Conservation (phyloP, 2,113 vertebrate genomes). For the Dasyprocta punctata region DNA sequence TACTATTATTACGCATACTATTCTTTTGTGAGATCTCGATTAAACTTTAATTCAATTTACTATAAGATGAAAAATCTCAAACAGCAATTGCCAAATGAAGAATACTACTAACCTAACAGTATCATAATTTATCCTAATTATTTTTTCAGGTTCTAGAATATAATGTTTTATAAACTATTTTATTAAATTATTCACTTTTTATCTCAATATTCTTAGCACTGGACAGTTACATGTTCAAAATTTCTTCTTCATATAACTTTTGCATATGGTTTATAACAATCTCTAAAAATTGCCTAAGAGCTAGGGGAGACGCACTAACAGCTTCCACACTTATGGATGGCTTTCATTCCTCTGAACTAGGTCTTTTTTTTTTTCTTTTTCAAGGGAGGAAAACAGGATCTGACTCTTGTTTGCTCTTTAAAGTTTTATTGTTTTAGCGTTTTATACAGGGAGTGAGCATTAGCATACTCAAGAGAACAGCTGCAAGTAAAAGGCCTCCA, state of each 20-base stretch:
- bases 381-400: constrained; percentile 79
- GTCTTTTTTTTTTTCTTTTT: constrained; percentile 79
- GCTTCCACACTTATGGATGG: constrained; percentile 70
- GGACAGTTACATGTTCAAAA: not conserved
- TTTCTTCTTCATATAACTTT: not conserved
- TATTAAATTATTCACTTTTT: constrained; percentile 51
- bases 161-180: constrained; percentile 41
- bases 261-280: not conserved
- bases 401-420: constrained; percentile 89
- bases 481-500: constrained; percentile 89
- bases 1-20: constrained; percentile 18
- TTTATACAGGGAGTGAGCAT: constrained; percentile 87
- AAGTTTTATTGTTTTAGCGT: constrained; percentile 87
- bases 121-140: constrained; percentile 44
- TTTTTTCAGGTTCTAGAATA: constrained; percentile 53
- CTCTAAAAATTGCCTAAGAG: constrained; percentile 38
- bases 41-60: constrained; percentile 60
- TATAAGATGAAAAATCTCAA: constrained; percentile 48
- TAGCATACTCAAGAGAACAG: constrained; percentile 87
- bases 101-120: not conserved
- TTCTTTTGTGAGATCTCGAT: constrained; percentile 41
- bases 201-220: constrained; percentile 40
- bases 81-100: constrained; percentile 41
- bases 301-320: constrained; percentile 67
- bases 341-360: constrained; percentile 82